Conservation (phyloP, 2,113 vertebrate genomes). For the Eretmochelys imbricata region DNA sequence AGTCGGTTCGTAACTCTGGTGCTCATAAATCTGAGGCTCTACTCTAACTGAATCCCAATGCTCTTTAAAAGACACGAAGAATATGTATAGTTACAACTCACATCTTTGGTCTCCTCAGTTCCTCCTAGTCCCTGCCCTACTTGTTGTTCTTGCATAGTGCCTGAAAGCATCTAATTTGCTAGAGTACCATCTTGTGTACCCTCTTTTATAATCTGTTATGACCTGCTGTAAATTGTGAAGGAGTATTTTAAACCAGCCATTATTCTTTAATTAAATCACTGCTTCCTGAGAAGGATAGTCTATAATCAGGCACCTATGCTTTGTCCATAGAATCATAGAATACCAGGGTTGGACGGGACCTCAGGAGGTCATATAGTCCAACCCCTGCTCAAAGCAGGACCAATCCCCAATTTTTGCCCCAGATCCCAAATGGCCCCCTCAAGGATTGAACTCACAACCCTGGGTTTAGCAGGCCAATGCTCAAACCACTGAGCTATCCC, state of each 20-base stretch:
- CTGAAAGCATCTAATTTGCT: not conserved
- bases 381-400: too few relatives aligned
- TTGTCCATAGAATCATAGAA: too few relatives aligned
- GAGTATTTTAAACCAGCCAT: not conserved
- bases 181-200: not conserved
- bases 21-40: not conserved
- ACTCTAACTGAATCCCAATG: not conserved
- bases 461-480: too few relatives aligned
- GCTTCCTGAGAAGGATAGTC: not conserved
- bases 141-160: conserved; percentile 21
- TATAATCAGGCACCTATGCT: not conserved
- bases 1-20: too few relatives aligned
- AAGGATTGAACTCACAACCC: too few relatives aligned
- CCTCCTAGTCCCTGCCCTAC: not conserved
- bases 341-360: too few relatives aligned
- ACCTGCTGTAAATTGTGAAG: not conserved
- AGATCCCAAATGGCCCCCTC: too few relatives aligned
- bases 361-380: too few relatives aligned
- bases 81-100: conserved; percentile 12
- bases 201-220: not conserved
- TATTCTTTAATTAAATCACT: not conserved
- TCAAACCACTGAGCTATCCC: too few relatives aligned
- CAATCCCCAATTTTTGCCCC: too few relatives aligned
- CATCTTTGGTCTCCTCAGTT: not conserved
- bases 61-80: not conserved